Base-by-base conservation (phyloP, 2,113 vertebrate species). In the Gobio gobio region DNA sequence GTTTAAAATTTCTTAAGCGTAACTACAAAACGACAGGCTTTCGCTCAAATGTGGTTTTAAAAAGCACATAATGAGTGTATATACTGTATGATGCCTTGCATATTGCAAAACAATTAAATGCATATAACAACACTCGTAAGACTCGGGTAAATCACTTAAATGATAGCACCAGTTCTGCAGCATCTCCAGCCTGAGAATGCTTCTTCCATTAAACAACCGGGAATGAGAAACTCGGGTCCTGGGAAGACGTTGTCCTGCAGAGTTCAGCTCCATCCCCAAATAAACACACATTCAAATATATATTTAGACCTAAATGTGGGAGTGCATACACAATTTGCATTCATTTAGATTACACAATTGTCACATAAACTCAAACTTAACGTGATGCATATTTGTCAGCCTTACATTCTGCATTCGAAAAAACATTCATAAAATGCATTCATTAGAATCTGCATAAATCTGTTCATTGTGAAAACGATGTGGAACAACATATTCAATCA, bases 121-220 rank as follows among this genome's bases (percentile, higher is more conserved):
- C 54, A 75, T 58, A 85, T 73, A 88, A 91, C 89, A 93, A 94
- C 92, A 95, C 92, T 92, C 92, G 89, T 85, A 91, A 92, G 93
- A 91, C 91, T 89, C 10, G 80, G 33, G 61, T 77, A 64, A 83
- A 76, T 80, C 29, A 63, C 33, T 63, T 45, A 56, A 59, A 66
- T 80, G 61, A 90, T 95, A 96, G 95, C 95, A 96, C 95, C 95
- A 93, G 89, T 94, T 86, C 79, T 92, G 91, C 84, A 89, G 92
- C 90, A 94, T 95, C 92, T 94, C 93, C 93, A 92, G 95, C 93
- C 94, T 95, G 93, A 95, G 94, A 95, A 94, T 86, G 82, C 89
- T 92, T 84, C 87, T 92, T 76, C 70, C 12, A 24, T 24, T 7
- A 24, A 73, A 73, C 33, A 43, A 14, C 22, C 43, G 16, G 70